Evolutionary conservation across 2,113 vertebrate species (phyloP), one percentile per base, ranked within the genome.

Genomic region (Elephas maximus): DNA sequence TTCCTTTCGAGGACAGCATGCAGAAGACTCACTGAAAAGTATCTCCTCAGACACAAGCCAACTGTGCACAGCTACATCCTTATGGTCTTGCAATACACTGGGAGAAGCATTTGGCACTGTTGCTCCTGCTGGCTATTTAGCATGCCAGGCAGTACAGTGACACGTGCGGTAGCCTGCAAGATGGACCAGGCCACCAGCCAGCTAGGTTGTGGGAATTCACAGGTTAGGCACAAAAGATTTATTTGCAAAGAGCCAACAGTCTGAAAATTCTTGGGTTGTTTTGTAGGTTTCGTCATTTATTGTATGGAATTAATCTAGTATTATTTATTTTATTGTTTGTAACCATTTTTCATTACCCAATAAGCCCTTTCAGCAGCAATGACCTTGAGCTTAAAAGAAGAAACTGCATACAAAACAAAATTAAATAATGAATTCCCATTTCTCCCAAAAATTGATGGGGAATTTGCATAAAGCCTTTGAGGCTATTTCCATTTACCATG

Each of bases 1-100:
- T n/a, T 88, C 84, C 65, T 92, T 95, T 85, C 77, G 94, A 92
- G 24, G 86, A 85, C 24, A 92, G n/a, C 71, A 89, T n/a, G 8
- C 20, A 65, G 23, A 90, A 91, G 14, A 85, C 74, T 86, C 65
- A 85, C 7, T 67, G 65, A 89, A 91, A 94, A 82, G 79, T 92
- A 92, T 57, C 48, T 92, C 63, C 71, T 91, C 53, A 92, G 21
- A 45, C 14, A 63, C 37, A 92, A 92, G 44, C 41, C 41, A 92
- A 96, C 63, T 33, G 65, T 17, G 33, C 53, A 65, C 24, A 73
- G 37, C 18, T 79, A 89, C 79, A 18, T 79, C 48, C n/a, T 84
- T 65, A 85, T 15, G 48, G 57, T 37, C 78, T 84, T 92, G n/a
- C 5, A 10, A 92, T 45, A 65, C 12, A 80, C 5, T 26, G 21